These are phyloP conservation scores for Sternotherus odoratus DNA, from an alignment of 2,797 vertebrate species.

Conservation along the genomic window DNA sequence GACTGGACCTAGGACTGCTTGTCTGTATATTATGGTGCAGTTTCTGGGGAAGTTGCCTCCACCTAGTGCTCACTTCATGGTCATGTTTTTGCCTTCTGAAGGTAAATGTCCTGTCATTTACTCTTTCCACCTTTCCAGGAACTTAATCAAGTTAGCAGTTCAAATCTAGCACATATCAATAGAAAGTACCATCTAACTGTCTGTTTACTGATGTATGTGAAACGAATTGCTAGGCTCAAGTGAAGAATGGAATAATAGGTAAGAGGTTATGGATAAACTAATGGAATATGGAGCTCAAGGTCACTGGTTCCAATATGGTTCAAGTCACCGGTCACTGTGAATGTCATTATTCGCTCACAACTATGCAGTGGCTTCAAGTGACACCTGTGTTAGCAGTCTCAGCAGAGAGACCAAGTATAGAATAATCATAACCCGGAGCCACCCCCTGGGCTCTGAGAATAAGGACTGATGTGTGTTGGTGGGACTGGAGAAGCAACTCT, in stretches of 20 bases:
- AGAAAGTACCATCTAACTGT: not conserved
- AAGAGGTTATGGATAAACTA: not conserved
- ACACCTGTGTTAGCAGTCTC: not conserved
- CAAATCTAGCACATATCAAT: not conserved
- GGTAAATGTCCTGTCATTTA: not conserved
- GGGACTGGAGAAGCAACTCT: accelerated
- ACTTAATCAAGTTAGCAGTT: not conserved
- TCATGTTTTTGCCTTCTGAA: not conserved
- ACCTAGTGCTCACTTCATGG: not conserved
- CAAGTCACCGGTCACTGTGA: not conserved
- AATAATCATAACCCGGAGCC: not conserved
- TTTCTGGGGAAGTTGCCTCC: not conserved
- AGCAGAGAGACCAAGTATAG: not conserved
- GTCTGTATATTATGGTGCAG: not conserved
- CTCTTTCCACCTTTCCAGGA: not conserved
- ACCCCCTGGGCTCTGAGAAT: not conserved
- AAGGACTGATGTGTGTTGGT: not conserved
- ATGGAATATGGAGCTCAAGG: not conserved
- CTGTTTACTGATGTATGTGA: not conserved
- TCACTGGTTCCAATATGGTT: not conserved
- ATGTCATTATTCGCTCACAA: not conserved
- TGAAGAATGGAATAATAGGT: not conserved
- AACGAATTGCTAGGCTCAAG: not conserved
- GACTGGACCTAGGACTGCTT: not conserved
- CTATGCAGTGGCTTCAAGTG: not conserved